phyloP scores from a whole-genome alignment of 30 jellyfish, hydroid and myxozoan genomes.

The Rhopilema esculentum region DNA sequence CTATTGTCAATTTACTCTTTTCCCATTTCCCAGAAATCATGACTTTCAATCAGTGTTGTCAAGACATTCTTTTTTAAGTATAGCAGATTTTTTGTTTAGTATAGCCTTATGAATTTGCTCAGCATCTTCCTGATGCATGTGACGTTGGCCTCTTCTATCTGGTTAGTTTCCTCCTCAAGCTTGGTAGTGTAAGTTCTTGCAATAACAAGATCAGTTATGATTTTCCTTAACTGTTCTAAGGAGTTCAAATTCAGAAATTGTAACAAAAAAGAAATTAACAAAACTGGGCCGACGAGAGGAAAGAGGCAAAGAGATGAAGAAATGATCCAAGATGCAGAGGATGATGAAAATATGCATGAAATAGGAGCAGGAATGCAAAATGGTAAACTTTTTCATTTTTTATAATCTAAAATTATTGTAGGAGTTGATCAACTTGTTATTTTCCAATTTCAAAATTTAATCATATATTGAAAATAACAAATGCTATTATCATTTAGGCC shows the following conservation, averaged over 20 bases:
- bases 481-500: background rate
- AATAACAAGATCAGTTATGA: background rate
- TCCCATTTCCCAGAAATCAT: no score
- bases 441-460: background rate
- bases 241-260: slow-evolving; percentile 1
- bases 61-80: no score
- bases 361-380: slow-evolving; percentile 13
- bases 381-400: background rate
- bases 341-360: background rate
- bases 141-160: no score
- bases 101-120: no score
- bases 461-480: no score
- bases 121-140: no score
- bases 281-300: background rate
- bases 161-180: no score
- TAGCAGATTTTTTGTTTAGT: no score
- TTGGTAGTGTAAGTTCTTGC: background rate
- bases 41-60: no score
- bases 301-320: slow-evolving; percentile 66
- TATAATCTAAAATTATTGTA: background rate
- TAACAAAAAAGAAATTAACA: background rate
- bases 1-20: no score
- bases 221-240: slow-evolving; percentile 6
- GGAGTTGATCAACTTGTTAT: background rate
- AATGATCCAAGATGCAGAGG: slow-evolving; percentile 16